Percentiles rank a stretch among this genome's conserved stretches.
Conservation (phyloP, 2,113 vertebrate genomes). For the Ursus arctos region DNA sequence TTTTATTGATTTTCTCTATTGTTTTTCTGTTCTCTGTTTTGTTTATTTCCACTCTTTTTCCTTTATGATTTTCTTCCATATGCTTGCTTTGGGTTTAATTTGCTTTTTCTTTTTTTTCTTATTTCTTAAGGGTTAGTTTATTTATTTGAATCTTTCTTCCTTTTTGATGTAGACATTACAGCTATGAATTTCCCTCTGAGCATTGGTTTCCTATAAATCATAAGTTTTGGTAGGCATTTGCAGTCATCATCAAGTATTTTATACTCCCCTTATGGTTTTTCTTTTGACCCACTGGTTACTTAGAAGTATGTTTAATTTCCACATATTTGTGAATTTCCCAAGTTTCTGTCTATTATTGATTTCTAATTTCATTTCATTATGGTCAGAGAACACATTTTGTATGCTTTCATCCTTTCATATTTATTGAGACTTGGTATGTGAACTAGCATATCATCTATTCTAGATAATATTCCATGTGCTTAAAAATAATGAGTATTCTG, state of each 20-base stretch:
- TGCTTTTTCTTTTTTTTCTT: not conserved
- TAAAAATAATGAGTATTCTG: not conserved
- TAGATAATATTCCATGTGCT: not conserved
- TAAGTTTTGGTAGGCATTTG: not conserved
- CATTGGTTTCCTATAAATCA: not conserved
- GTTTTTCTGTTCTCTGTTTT: not conserved
- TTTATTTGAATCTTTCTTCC: not conserved
- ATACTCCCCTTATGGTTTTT: not conserved
- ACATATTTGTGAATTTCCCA: not conserved
- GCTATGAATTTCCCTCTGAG: not conserved
- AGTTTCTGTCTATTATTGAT: not conserved
- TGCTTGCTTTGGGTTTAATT: not conserved
- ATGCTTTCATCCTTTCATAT: not conserved
- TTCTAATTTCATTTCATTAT: constrained; percentile 17
- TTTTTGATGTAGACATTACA: not conserved
- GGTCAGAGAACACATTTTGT: not conserved
- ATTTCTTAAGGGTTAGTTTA: not conserved
- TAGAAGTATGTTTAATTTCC: not conserved
- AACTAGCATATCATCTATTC: not conserved
- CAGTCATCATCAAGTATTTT: not conserved
- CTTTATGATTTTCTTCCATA: not conserved
- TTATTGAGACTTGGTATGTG: not conserved
- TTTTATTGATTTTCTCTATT: not conserved
- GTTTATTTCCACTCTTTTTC: not conserved
- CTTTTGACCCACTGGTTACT: not conserved